phyloP scores from a whole-genome alignment of 1,140 invertebrate genomes.

The Drosophila willistoni region DNA sequence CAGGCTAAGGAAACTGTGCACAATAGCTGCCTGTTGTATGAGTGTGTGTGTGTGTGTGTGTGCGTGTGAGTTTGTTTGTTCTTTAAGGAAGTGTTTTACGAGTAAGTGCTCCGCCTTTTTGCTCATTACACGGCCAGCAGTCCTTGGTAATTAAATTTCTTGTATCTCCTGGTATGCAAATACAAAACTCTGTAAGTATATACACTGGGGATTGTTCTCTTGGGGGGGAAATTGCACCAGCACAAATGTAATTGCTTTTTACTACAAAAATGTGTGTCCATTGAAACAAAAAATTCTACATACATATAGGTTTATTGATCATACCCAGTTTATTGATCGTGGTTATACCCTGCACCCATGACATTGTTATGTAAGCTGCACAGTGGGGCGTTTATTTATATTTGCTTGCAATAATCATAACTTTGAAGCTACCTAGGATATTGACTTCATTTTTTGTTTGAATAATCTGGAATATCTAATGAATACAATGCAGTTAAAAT shows the following conservation, averaged over 20 bases:
- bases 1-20: conserved; percentile 39
- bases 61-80: conserved; percentile 22
- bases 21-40: background rate
- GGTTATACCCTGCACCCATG: background rate
- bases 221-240: conserved; percentile 15
- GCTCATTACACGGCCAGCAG: conserved; percentile 45
- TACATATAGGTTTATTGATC: background rate
- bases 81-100: conserved; percentile 38
- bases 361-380: no score
- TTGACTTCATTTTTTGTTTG: no score
- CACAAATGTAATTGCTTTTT: conserved; percentile 38
- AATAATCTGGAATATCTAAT: no score
- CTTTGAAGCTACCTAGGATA: no score
- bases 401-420: no score
- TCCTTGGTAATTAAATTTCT: conserved; percentile 59
- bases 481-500: no score
- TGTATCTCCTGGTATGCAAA: conserved; percentile 11
- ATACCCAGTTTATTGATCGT: background rate
- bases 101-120: conserved; percentile 48
- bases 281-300: background rate
- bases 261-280: background rate
- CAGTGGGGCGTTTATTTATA: no score
- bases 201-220: conserved; percentile 10
- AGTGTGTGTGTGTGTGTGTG: background rate
- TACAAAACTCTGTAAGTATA: conserved; percentile 18